Conservation (phyloP, 2,888 invertebrate genomes). For the Asteroscopus sphinx region DNA sequence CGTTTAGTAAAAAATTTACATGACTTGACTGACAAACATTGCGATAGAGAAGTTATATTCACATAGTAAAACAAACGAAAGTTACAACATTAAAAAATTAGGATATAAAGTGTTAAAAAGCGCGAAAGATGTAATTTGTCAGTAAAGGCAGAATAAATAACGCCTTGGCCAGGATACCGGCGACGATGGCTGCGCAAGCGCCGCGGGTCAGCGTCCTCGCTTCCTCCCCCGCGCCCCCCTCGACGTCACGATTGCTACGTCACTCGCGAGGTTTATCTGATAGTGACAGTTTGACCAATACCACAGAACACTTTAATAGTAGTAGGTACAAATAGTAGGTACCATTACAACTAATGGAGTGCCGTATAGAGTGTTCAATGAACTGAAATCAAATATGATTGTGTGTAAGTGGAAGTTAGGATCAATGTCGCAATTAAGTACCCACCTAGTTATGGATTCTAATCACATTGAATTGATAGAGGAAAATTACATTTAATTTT, state of each 20-base stretch:
- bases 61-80: too few species aligned
- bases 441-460: too few species aligned
- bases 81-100: neutral
- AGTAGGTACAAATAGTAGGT: too few species aligned
- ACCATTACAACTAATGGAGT: too few species aligned
- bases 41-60: too few species aligned
- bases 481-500: conserved; percentile 54
- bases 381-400: conserved; percentile 14
- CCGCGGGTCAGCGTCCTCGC: conserved; percentile 78
- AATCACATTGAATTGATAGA: conserved; percentile 34
- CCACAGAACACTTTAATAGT: conserved; percentile 30
- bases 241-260: conserved; percentile 80
- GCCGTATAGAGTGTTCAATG: too few species aligned
- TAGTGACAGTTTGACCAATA: conserved; percentile 50
- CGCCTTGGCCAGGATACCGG: conserved; percentile 63
- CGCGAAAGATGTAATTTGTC: conserved; percentile 57
- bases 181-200: conserved; percentile 54
- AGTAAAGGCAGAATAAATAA: conserved; percentile 71
- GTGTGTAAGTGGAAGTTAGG: conserved; percentile 11
- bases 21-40: too few species aligned
- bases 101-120: conserved; percentile 32
- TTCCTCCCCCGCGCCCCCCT: conserved; percentile 50
- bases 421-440: conserved; percentile 26
- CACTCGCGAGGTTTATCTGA: conserved; percentile 61
- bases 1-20: too few species aligned